These are phyloP conservation scores for Muntiacus muntjak DNA, from an alignment of 2,113 vertebrate genomes.

Conservation along the genomic window DNA sequence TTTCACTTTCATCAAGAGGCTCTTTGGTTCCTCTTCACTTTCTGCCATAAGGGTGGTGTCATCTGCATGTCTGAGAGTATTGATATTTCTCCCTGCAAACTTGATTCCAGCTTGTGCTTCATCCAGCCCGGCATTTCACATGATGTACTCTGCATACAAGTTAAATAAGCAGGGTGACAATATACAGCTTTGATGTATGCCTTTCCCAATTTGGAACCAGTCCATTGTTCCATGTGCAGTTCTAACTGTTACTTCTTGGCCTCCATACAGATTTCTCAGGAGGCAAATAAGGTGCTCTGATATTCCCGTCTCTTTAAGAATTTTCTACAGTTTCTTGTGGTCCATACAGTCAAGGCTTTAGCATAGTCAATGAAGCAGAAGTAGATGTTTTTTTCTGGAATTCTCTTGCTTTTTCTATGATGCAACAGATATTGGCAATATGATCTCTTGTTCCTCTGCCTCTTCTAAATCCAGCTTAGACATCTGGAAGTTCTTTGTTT, in stretches of 20 bases:
- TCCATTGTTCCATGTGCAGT: not conserved
- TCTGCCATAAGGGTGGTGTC: not conserved
- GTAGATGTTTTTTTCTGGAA: not conserved
- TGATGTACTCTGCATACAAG: not conserved
- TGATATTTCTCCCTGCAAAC: not conserved
- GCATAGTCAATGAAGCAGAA: not conserved
- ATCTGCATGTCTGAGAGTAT: not conserved
- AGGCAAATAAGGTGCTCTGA: not conserved
- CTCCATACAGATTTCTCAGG: not conserved
- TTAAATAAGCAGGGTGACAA: not conserved
- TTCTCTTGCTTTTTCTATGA: not conserved
- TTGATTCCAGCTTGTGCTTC: not conserved
- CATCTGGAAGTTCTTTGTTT: not conserved
- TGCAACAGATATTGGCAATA: rapidly evolving
- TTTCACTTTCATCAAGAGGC: not conserved
- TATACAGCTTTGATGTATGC: not conserved
- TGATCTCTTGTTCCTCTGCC: not conserved
- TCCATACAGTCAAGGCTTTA: not conserved
- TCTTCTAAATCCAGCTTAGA: not conserved
- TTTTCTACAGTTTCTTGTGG: not conserved
- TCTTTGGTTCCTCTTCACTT: not conserved
- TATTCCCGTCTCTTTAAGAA: not conserved
- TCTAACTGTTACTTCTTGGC: not conserved
- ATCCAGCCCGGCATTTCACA: not conserved
- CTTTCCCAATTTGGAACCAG: not conserved